Percentiles rank a stretch among this genome's conserved stretches.
Evolutionary conservation across 2,113 vertebrate genomes (phyloP).

Genomic region (Procavia capensis): DNA sequence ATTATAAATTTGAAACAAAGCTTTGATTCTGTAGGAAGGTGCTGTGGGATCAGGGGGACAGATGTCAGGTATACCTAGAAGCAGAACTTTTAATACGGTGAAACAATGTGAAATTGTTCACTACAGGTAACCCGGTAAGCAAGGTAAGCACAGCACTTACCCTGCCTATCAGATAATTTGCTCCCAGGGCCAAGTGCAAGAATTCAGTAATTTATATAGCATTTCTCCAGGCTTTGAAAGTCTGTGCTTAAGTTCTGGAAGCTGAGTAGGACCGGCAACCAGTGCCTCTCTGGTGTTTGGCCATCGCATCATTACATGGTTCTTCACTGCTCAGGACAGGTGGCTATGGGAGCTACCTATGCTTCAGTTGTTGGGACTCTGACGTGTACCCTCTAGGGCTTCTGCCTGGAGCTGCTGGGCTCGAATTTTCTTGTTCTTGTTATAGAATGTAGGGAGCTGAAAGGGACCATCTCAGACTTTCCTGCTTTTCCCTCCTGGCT

Average conservation of each 20-base stretch:
- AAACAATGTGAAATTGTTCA: no score
- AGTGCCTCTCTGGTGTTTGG: not conserved
- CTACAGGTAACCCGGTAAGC: no score
- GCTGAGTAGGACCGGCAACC: not conserved
- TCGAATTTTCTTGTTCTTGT: not conserved
- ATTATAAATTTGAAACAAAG: no score
- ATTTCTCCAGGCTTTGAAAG: not conserved
- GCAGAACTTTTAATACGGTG: no score
- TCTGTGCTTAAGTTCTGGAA: not conserved
- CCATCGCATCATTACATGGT: rapidly evolving
- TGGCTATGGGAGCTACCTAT: not conserved
- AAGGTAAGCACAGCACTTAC: no score
- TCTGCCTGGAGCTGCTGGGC: not conserved
- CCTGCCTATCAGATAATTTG: no score
- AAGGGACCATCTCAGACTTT: not conserved
- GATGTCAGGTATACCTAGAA: no score
- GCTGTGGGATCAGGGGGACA: no score
- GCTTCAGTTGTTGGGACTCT: not conserved
- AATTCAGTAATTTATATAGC: not conserved
- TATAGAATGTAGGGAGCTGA: not conserved
- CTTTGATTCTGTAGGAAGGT: no score
- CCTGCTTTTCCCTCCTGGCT: not conserved
- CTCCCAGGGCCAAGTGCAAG: not conserved
- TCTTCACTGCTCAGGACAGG: not conserved
- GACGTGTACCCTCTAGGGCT: not conserved